These are phyloP conservation scores for Huso huso DNA, from an alignment of 2,797 vertebrate species.

Conservation along the genomic window DNA sequence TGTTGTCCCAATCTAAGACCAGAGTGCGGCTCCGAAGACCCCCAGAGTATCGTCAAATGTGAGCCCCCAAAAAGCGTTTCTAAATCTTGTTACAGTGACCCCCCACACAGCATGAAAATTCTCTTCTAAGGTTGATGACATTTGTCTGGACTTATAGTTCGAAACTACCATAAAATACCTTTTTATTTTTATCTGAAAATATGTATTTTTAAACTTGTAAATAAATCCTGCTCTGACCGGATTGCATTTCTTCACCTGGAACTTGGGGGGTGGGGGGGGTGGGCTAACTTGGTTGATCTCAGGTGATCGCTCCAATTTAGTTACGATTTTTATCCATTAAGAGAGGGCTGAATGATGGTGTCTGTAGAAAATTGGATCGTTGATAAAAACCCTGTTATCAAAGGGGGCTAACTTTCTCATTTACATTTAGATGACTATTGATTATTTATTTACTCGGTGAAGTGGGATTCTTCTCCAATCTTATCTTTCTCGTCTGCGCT, in stretches of 20 bases:
- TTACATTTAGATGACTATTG: constrained; percentile 99
- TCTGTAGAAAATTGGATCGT: constrained; percentile 98
- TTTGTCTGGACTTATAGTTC: too few relatives aligned
- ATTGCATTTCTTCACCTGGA: too few relatives aligned
- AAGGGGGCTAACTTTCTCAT: constrained; percentile 97
- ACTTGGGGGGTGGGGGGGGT: constrained; percentile 7
- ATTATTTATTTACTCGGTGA: constrained; percentile 99
- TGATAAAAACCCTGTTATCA: constrained; percentile 99
- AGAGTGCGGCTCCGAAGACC: too few relatives aligned
- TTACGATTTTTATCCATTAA: constrained; percentile 94
- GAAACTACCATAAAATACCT: constrained; percentile 23
- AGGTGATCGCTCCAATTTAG: constrained; percentile 88
- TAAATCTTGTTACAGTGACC: too few relatives aligned
- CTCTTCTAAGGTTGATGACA: too few relatives aligned
- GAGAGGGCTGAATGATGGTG: constrained; percentile 93
- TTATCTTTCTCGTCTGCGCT: constrained; percentile 95
- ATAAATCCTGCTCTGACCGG: too few relatives aligned
- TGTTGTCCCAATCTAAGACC: too few relatives aligned
- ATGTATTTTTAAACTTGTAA: too few relatives aligned
- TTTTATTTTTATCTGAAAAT: neutral
- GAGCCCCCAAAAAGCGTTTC: too few relatives aligned
- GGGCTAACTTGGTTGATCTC: constrained; percentile 82
- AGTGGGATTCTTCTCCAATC: constrained; percentile 99
- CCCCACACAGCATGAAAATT: too few relatives aligned
- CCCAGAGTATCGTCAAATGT: too few relatives aligned